Percentiles rank a stretch among this genome's conserved stretches.
Conservation (phyloP, 2,888 invertebrate species). For the Hyposoter didymator region DNA sequence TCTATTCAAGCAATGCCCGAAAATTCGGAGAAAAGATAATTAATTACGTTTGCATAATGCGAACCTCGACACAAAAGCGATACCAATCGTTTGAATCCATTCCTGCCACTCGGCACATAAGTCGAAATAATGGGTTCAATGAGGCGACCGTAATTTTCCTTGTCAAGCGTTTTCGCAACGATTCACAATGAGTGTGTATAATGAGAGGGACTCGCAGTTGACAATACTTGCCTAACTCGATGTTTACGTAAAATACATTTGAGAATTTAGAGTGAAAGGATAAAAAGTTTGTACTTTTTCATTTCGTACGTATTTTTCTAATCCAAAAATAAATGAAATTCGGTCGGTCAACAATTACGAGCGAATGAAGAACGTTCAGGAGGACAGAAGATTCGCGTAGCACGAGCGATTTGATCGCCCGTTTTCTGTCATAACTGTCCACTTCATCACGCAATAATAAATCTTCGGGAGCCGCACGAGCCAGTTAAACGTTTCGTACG, state of each 20-base stretch:
- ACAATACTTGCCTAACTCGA: background rate
- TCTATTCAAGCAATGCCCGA: background rate
- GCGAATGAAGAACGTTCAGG: slow-evolving; percentile 1
- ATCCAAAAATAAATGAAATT: slow-evolving; percentile 50
- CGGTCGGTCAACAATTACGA: slow-evolving; percentile 33
- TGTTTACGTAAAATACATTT: background rate
- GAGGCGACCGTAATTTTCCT: slow-evolving; percentile 33
- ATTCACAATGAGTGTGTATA: slow-evolving; percentile 17
- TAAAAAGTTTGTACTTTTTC: background rate
- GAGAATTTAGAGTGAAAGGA: background rate
- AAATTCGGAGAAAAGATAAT: background rate
- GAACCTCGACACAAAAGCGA: background rate
- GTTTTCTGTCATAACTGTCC: slow-evolving; percentile 53
- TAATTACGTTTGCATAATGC: slow-evolving; percentile 6
- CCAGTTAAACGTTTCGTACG: slow-evolving; percentile 22
- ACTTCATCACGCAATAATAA: slow-evolving; percentile 42
- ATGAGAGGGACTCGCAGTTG: background rate
- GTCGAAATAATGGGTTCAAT: slow-evolving; percentile 48
- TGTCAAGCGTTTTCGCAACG: slow-evolving; percentile 43
- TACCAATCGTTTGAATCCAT: background rate
- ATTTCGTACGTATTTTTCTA: background rate
- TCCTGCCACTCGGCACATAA: background rate
- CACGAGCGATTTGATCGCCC: slow-evolving; percentile 27
- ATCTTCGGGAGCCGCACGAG: slow-evolving; percentile 20
- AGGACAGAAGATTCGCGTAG: background rate